These are phyloP conservation scores for Netelia fuscicornis DNA, from an alignment of 2,888 invertebrate genomes.

Conservation along the genomic window DNA sequence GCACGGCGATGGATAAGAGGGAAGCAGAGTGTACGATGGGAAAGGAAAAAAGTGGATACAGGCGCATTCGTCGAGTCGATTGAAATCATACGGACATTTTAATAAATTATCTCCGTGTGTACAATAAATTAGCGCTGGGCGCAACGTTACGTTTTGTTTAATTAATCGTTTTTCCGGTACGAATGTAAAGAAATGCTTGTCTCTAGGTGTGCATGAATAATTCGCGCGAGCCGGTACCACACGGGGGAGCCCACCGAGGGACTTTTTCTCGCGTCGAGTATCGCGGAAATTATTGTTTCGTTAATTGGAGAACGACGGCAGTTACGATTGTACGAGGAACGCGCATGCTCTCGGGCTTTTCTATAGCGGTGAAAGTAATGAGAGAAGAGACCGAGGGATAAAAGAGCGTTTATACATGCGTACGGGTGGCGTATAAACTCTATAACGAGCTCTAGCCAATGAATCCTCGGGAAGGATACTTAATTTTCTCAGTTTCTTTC, in stretches of 20 bases:
- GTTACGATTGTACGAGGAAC: conserved; percentile 47
- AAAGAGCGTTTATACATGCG: conserved; percentile 50
- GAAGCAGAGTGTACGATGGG: background rate
- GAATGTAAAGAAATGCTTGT: background rate
- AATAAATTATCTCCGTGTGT: conserved; percentile 59
- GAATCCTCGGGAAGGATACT: conserved; percentile 29
- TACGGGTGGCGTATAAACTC: conserved; percentile 22
- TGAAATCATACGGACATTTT: conserved; percentile 60
- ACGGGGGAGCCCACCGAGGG: conserved; percentile 8
- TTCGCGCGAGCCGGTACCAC: conserved; percentile 15
- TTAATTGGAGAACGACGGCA: conserved; percentile 60
- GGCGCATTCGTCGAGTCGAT: conserved; percentile 41
- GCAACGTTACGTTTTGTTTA: conserved; percentile 64
- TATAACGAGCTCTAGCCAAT: conserved; percentile 28
- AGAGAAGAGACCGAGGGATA: conserved; percentile 60
- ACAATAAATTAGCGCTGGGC: conserved; percentile 59
- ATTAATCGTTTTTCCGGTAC: conserved; percentile 63
- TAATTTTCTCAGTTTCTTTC: conserved; percentile 11
- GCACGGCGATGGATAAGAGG: conserved; percentile 10
- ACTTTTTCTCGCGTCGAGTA: conserved; percentile 12
- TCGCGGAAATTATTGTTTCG: conserved; percentile 60
- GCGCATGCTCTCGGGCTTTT: conserved; percentile 23
- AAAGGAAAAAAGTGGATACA: background rate
- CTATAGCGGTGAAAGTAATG: conserved; percentile 67
- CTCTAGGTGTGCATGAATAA: background rate